Base-by-base conservation (phyloP, 2,113 vertebrate species). In the Otis tarda region DNA sequence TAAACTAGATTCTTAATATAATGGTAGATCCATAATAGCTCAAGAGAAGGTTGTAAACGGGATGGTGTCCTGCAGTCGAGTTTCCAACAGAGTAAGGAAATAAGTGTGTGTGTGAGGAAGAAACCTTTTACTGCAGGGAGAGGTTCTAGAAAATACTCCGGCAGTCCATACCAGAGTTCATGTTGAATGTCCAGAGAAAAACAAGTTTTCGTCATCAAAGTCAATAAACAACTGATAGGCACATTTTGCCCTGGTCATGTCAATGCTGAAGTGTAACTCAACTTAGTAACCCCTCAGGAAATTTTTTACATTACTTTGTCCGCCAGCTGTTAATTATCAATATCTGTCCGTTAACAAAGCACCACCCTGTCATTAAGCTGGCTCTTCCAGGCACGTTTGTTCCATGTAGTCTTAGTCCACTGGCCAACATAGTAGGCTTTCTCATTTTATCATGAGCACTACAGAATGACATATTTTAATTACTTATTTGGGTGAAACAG, bases 271-370 rank as follows among this genome's bases (percentile, higher is more conserved):
- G 7, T 53, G 19, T 37, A 77, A 84, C 37, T 57, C 37, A 31
- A 22, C 10, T 63, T 64, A 67, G 61, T 57, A 77, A 83, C 10
- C 41, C 61, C 41, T 87, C 35, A 61, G 69, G 24, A 93, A 75
- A 33, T 37, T 8, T 70, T 91, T 94, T 47, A 47, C 49, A 7
- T 73, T 53, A 20, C 18, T 91, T 84, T 61, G 27, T 28, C 14
- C 91, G n/a, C 45, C 78, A 91, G 59, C 39, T 63, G 50, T 84
- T 93, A 77, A n/a, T 90, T 67, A 84, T 68, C 73, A 67, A 10
- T 87, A 39, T 50, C 37, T 57, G 14, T 25, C 31, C 1, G 1
- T 41, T 61, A 89, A 61, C 33, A 70, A 76, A 70, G 33, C 21
- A 50, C 10, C 0, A 2, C 43, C 12, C 47, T 78, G 67, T 55